phyloP scores from a whole-genome alignment of 1,140 invertebrate genomes.

The Hylaeus volcanicus region DNA sequence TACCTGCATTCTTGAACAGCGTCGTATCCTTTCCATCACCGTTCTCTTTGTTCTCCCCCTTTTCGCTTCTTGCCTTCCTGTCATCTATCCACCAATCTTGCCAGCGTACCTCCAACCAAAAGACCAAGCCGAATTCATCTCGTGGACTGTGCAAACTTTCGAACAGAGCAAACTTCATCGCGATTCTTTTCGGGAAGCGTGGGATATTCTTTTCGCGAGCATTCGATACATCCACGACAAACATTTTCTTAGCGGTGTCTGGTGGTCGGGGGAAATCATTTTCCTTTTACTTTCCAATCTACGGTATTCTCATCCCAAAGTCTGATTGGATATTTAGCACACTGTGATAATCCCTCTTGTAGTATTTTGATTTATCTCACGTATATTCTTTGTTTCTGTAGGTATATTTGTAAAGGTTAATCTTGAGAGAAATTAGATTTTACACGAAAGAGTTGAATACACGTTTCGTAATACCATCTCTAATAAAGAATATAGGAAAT shows the following conservation, averaged over 20 bases:
- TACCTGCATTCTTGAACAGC: neutral
- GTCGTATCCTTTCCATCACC: constrained; percentile 7
- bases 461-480: no score
- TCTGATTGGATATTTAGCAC: no score
- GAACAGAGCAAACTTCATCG: constrained; percentile 35
- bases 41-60: neutral
- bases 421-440: no score
- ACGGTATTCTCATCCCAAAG: no score
- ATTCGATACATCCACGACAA: neutral
- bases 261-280: no score
- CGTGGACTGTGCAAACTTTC: constrained; percentile 40
- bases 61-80: neutral
- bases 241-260: neutral
- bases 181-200: neutral
- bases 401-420: no score
- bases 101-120: constrained; percentile 20
- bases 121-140: constrained; percentile 47
- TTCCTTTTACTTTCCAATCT: no score
- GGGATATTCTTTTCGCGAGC: neutral
- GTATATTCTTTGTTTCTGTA: no score
- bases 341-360: no score
- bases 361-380: no score
- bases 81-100: constrained; percentile 8
- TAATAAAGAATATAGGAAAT: no score
- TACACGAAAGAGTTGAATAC: no score